phyloP scores from a whole-genome alignment of 2,113 vertebrate genomes.

The Hemiscyllium ocellatum region DNA sequence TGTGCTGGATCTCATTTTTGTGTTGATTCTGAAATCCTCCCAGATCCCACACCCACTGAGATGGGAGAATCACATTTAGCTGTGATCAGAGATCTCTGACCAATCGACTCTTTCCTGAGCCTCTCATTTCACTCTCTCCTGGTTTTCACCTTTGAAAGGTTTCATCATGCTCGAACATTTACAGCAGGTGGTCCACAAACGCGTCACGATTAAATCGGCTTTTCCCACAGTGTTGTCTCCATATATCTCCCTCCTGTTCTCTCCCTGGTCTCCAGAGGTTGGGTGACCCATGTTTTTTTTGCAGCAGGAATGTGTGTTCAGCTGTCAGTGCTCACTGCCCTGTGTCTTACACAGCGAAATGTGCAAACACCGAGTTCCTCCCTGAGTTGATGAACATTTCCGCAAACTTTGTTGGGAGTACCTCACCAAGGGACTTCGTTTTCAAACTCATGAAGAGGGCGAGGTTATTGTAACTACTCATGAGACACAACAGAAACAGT shows the following conservation, averaged over 20 bases:
- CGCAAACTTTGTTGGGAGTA: too few species aligned
- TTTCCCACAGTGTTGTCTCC: not conserved
- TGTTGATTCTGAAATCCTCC: not conserved
- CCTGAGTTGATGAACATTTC: too few species aligned
- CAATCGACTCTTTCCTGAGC: not conserved
- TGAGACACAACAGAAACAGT: not conserved
- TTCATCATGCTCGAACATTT: not conserved
- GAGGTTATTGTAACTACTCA: too few species aligned
- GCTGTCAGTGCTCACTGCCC: not conserved
- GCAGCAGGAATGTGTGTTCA: not conserved
- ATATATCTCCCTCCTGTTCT: not conserved
- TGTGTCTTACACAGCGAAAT: not conserved
- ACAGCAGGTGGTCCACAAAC: not conserved
- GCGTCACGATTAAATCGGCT: not conserved
- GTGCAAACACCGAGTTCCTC: not conserved
- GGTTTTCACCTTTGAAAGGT: not conserved
- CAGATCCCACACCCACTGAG: not conserved
- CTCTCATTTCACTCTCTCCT: not conserved
- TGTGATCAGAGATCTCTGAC: not conserved
- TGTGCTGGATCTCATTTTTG: not conserved
- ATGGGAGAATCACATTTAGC: not conserved
- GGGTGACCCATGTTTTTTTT: not conserved
- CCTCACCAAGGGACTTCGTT: not conserved
- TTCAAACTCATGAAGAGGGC: too few species aligned
- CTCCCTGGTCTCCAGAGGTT: not conserved